Base-by-base conservation (phyloP, 2,888 invertebrate genomes). In the Leucoptera coffeella region DNA sequence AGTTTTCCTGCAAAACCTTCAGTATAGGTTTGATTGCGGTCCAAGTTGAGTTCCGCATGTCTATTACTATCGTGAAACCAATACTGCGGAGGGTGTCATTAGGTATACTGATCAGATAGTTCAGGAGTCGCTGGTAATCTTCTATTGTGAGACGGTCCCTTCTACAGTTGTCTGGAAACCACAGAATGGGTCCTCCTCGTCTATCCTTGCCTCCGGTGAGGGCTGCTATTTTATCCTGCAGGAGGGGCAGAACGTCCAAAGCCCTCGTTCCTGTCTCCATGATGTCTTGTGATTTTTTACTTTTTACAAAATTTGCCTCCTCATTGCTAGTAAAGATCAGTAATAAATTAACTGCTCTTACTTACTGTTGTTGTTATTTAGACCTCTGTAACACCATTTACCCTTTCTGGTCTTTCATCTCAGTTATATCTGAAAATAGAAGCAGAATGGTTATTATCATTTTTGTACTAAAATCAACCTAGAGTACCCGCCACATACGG, bases 11-110 rank as follows among this genome's bases (percentile, higher is more conserved):
- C 40, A 92, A 75, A 47, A 93, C 91, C 78, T 97, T 97, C 40
- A 99, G 74, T 51, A 99, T 93, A 34, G 95, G 94, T 73, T 97
- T 97, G 35, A 95, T 93, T 35, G 90, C 91, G 47, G 90, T 88
- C 92, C 92, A 93, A 38, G 95, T 93, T 42, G 84, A 84, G 42
- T 93, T 93, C 47, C 99, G 80, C 95, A 97, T 97, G 71, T 99
- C 99, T 49, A 99, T 86, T 42, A 99, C 79, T 38, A 96, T 89
- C 27, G 94, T 92, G 69, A 96, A 96, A 33, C 96, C 92, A 45
- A 87, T 77, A 38, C 89, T 82, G 46, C 85, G 77, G 27, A 84
- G 82, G 45, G 90, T n/a, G n/a, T n/a, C n/a, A n/a, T n/a, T 85
- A 38, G 96, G 95, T 60, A 97, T 91, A 55, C 85, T 85, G 59